Percentiles rank a stretch among this genome's conserved stretches.
Evolutionary conservation across 2,888 invertebrate species (phyloP).

Genomic region (Dexiosoma caninum): DNA sequence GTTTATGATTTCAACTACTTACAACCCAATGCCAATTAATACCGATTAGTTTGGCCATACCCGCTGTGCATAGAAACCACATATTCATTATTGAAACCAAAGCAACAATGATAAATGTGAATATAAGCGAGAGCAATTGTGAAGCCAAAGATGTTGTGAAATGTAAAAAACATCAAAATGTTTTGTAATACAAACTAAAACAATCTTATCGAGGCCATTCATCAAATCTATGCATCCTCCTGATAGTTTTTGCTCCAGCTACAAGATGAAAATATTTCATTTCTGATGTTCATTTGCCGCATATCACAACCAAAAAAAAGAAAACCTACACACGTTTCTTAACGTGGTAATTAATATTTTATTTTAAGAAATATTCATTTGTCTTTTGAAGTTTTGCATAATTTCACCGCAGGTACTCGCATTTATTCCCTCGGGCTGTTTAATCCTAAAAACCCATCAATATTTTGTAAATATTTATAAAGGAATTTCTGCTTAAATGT

Average conservation of each 20-base stretch:
- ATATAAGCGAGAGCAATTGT: background rate
- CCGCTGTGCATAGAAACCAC: constrained; percentile 57
- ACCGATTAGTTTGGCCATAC: background rate
- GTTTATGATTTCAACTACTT: background rate
- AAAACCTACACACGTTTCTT: too few relatives aligned
- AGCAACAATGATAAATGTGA: constrained; percentile 14
- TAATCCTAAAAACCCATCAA: constrained; percentile 31
- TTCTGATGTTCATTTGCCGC: too few relatives aligned
- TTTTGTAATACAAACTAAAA: constrained; percentile 29
- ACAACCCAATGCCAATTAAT: constrained; percentile 9
- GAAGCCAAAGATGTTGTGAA: constrained; percentile 20
- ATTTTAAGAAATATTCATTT: background rate
- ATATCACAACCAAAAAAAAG: too few relatives aligned
- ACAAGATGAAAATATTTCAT: constrained; percentile 48
- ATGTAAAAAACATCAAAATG: background rate
- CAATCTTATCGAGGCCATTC: constrained; percentile 29
- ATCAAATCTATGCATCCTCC: constrained; percentile 43
- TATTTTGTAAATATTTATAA: constrained; percentile 59
- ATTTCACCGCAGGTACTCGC: constrained; percentile 47
- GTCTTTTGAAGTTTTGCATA: constrained; percentile 57
- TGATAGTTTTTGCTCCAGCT: constrained; percentile 27
- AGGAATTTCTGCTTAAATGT: constrained; percentile 31
- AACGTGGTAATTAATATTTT: too few relatives aligned
- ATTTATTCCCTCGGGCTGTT: background rate
- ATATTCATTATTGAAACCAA: constrained; percentile 37